A percentile compares a stretch with the other conserved stretches of the same genome.
phyloP scores from a whole-genome alignment of 1,140 invertebrate genomes.

The Bombus cullumanus region DNA sequence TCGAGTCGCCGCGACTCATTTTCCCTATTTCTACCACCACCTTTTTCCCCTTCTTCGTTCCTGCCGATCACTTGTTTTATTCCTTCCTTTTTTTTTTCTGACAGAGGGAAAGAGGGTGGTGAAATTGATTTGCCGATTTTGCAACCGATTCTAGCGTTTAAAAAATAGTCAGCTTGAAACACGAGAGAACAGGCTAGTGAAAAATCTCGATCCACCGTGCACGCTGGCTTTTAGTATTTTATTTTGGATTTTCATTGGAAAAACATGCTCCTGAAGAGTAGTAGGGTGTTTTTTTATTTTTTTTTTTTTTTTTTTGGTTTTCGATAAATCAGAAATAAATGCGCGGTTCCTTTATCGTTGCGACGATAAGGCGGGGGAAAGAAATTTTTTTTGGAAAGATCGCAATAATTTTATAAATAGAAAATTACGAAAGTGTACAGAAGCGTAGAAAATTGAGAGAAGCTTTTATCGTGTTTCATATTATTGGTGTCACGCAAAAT shows the following conservation, averaged over 20 bases:
- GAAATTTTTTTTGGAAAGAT: no score
- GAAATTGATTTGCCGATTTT: neutral
- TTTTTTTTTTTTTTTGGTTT: neutral
- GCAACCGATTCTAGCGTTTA: neutral
- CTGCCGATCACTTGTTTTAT: neutral
- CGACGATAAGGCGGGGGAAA: no score
- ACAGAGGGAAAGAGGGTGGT: no score
- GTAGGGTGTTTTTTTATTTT: neutral
- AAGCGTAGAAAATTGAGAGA: neutral
- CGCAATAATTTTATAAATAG: no score
- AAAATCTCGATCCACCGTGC: neutral
- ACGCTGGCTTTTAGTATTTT: neutral
- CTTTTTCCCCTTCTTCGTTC: neutral
- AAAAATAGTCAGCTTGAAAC: neutral
- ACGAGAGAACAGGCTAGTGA: neutral
- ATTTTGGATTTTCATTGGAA: neutral
- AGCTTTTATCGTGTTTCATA: neutral
- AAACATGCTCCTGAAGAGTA: neutral
- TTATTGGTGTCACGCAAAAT: neutral
- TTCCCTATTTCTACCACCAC: neutral
- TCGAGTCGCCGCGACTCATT: neutral
- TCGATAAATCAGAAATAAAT: neutral
- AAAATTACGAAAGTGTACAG: no score
- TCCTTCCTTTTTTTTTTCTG: neutral
- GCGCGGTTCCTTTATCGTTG: no score